Conservation (phyloP, 2,888 invertebrate species). For the Plebejus anna region DNA sequence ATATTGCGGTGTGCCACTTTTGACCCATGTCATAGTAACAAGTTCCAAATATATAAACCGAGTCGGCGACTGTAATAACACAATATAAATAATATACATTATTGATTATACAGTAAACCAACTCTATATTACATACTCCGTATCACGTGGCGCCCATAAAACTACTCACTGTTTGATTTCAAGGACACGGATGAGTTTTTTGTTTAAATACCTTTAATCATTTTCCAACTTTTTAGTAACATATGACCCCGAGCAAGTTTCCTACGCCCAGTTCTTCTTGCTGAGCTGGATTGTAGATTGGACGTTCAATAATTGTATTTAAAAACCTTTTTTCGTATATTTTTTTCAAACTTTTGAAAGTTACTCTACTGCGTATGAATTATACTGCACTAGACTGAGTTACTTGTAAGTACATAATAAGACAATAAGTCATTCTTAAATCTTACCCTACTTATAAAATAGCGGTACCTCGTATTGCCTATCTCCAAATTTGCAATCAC, state of each 20-base stretch:
- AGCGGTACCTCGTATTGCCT: background rate
- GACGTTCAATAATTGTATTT: no score
- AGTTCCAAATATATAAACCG: background rate
- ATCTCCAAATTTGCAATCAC: constrained; percentile 11
- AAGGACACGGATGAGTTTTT: no score
- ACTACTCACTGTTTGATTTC: background rate
- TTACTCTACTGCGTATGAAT: background rate
- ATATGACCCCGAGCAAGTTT: no score
- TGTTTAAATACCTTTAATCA: no score
- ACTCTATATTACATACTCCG: background rate
- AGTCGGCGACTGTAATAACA: background rate
- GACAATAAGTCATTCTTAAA: constrained; percentile 7
- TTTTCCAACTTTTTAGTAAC: no score
- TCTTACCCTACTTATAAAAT: constrained; percentile 2
- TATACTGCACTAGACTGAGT: background rate
- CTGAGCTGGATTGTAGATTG: no score
- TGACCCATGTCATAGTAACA: background rate
- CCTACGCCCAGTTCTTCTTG: no score
- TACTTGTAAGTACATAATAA: background rate
- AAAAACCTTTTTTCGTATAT: no score
- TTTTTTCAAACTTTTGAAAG: background rate
- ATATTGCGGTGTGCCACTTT: background rate
- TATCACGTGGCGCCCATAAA: background rate
- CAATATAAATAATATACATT: background rate
- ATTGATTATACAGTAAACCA: background rate